phyloP scores from a whole-genome alignment of 1,140 invertebrate species.

The Brachionus sp. region DNA sequence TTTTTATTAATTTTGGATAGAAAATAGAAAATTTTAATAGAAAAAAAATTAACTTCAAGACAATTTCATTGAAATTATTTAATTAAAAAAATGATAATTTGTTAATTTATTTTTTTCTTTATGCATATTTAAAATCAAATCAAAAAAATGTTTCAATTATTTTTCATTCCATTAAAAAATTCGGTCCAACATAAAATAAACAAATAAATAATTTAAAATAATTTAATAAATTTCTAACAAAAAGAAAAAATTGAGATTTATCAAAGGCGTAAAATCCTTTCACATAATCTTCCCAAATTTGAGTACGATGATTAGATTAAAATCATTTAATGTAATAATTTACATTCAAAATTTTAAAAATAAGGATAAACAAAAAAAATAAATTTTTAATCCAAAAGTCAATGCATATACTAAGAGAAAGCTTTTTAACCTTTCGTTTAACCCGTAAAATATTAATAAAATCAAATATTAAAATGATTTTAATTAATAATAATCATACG shows the following conservation, averaged over 20 bases:
- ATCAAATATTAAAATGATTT: background rate
- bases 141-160: background rate
- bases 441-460: background rate
- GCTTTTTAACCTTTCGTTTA: background rate
- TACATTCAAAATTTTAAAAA: background rate
- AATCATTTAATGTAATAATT: background rate
- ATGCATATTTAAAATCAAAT: too few species aligned
- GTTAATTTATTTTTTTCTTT: background rate
- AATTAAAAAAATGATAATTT: background rate
- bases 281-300: background rate
- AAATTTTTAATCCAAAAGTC: background rate
- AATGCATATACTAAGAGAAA: background rate
- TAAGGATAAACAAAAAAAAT: background rate
- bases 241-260: background rate
- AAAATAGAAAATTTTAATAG: too few species aligned
- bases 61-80: too few species aligned
- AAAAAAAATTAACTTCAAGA: too few species aligned
- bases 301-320: background rate
- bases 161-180: background rate
- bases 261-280: background rate
- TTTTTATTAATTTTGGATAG: too few species aligned
- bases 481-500: background rate
- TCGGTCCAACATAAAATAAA: background rate
- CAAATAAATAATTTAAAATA: background rate
- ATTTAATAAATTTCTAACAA: background rate